Base-by-base conservation (phyloP, 1,140 invertebrate genomes). In the Ectropis grisescens region DNA sequence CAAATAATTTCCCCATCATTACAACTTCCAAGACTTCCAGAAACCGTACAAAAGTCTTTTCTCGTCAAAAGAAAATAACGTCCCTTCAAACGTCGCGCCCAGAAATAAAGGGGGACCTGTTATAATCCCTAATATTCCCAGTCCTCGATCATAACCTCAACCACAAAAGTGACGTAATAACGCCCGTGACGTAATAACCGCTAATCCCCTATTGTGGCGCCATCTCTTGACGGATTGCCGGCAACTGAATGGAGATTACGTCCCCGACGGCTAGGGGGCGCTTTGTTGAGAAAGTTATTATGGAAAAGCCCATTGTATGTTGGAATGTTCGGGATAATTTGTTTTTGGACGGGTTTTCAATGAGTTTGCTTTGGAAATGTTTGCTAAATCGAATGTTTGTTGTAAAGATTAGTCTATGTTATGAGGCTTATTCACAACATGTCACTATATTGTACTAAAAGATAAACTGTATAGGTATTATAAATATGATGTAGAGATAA, bases 131-230 rank as follows among this genome's bases (percentile, higher is more conserved):
- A 74, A 79, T 79, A 79, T 79, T 74, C 56, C 37, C 40, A 36
- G 47, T 50, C 55, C 62, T 61, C 69, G 62, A 78, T 78, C 72
- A 76, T 74, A 76, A 62, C 59, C 44, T 40, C 52, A 47, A 39
- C 53, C 62, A 78, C 74, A 79, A 79, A 74, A 62, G 70, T 74
- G 74, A 54, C 56, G 74, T 74, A 79, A 79, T 79, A 79, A 69
- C 72, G 47, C 16, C 16, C 16, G n/a, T n/a, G n/a, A n/a, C n/a
- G 19, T 22, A 22, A 22, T 22, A 22, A 43, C 40, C 55, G 58
- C 69, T 79, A 74, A 79, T 79, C 71, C 74, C 41, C 58, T 40
- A 79, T 79, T 76, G 74, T 79, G 46, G 61, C 68, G 62, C 67
- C 71, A 76, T 69, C 74, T 76, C 62, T 69, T 74, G 74, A 71